These are phyloP conservation scores for Fratercula arctica DNA, from an alignment of 2,797 vertebrate genomes.

Conservation along the genomic window DNA sequence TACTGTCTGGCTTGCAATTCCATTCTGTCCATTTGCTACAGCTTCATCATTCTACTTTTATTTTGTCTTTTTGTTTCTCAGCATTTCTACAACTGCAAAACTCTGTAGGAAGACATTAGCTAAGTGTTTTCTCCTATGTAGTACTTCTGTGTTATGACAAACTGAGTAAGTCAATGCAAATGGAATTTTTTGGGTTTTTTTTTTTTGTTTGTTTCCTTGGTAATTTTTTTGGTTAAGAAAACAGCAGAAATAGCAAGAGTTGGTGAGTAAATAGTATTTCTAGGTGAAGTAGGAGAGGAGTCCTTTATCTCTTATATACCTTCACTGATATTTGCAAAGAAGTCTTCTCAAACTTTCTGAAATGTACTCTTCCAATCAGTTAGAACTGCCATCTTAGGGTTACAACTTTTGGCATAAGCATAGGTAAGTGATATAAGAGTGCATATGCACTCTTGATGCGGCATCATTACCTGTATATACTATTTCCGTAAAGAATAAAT, in stretches of 20 bases:
- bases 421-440: neutral
- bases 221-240: neutral
- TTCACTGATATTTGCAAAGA: neutral
- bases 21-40: neutral
- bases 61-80: neutral
- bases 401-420: neutral
- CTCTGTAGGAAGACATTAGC: neutral
- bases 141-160: neutral
- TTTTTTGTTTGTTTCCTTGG: neutral
- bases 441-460: neutral
- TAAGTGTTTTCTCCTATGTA: neutral
- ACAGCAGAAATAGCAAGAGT: neutral
- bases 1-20: neutral
- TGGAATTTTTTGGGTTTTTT: fast-evolving
- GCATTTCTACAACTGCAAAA: neutral
- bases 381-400: neutral
- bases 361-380: neutral
- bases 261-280: neutral
- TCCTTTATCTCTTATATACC: neutral
- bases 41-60: neutral
- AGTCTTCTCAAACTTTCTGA: neutral
- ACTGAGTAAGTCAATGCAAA: neutral
- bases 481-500: neutral
- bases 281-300: neutral
- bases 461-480: neutral